Evolutionary conservation across 2,113 vertebrate genomes (phyloP).

Genomic region (Ictalurus furcatus): DNA sequence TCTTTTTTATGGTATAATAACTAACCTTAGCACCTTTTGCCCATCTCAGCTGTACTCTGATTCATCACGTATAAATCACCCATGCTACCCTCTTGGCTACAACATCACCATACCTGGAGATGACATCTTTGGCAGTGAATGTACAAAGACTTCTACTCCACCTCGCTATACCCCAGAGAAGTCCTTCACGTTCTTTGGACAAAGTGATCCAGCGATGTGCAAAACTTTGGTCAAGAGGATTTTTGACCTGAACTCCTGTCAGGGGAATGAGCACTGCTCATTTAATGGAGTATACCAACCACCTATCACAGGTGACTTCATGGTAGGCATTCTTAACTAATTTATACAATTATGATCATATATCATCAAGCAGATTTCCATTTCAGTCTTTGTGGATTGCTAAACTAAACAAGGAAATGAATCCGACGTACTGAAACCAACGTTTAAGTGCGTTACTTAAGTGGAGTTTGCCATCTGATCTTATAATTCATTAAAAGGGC

Average conservation of each 20-base stretch:
- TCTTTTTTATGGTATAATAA: not conserved
- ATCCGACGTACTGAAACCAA: not conserved
- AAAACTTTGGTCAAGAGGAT: conserved; percentile 71
- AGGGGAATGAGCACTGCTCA: conserved; percentile 70
- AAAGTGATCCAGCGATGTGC: conserved; percentile 73
- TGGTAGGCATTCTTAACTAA: conserved; percentile 74
- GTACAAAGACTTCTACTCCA: conserved; percentile 72
- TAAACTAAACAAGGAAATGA: not conserved
- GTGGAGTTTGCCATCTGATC: not conserved
- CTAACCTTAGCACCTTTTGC: not conserved
- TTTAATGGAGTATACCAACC: conserved; percentile 83
- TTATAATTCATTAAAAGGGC: not conserved
- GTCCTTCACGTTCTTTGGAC: conserved; percentile 73
- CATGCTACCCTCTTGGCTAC: conserved; percentile 81
- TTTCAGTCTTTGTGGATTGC: not conserved
- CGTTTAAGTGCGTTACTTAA: not conserved
- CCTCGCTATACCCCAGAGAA: conserved; percentile 61
- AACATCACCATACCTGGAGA: conserved; percentile 60
- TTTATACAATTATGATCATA: not conserved
- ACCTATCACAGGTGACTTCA: conserved; percentile 79
- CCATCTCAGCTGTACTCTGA: conserved; percentile 56
- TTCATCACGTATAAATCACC: conserved; percentile 69
- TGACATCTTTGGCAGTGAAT: conserved; percentile 79
- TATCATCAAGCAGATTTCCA: not conserved
- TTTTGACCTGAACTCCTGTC: conserved; percentile 81